A percentile compares a stretch with the other conserved stretches of the same genome.
These are phyloP conservation scores for Heteromormyrus szaboi DNA, from an alignment of 2,797 vertebrate species.

Conservation along the genomic window DNA sequence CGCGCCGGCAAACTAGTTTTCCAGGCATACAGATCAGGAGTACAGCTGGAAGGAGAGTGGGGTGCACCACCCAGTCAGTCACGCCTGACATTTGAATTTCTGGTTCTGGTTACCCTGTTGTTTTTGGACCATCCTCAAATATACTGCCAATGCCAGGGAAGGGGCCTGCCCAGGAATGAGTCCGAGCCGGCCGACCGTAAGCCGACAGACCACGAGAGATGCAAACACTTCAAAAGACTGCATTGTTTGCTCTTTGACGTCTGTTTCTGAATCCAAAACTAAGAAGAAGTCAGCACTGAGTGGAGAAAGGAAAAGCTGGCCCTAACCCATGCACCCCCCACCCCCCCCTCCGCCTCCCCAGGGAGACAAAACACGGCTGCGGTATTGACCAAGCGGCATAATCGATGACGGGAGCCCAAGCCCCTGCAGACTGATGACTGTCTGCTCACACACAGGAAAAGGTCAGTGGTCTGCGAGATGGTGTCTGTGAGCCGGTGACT, in stretches of 20 bases:
- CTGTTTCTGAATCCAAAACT: not conserved
- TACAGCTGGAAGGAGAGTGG: not conserved
- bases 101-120: not conserved
- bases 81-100: not conserved
- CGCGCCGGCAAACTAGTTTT: not conserved
- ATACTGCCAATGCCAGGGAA: not conserved
- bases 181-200: not conserved
- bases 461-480: conserved; percentile 6
- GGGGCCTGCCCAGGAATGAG: not conserved
- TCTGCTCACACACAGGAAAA: conserved; percentile 14
- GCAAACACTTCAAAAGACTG: not conserved
- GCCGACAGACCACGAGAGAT: not conserved
- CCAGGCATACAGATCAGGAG: not conserved
- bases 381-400: not conserved
- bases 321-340: not conserved
- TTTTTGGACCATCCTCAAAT: not conserved
- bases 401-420: not conserved
- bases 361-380: not conserved
- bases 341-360: not conserved
- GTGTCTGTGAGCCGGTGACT: not conserved
- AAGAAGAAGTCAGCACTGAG: not conserved
- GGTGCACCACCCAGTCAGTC: not conserved
- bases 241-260: not conserved
- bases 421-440: conserved; percentile 7
- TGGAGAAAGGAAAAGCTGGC: not conserved